Conservation (phyloP, 1,140 invertebrate genomes). For the Drosophila parvula region DNA sequence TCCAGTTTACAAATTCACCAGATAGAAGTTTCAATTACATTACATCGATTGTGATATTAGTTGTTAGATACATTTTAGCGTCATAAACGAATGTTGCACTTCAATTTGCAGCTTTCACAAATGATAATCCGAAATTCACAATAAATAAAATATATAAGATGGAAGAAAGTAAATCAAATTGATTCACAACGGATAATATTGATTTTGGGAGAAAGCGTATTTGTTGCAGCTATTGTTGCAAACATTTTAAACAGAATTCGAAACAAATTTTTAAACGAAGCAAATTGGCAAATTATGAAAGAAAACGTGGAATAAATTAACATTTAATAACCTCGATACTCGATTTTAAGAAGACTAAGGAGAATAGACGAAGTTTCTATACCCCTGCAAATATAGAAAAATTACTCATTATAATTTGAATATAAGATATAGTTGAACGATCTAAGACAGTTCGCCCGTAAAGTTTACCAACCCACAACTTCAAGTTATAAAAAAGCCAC, state of each 20-base stretch:
- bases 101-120: slow-evolving; percentile 46
- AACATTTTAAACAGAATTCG: not conserved
- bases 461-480: too few species aligned
- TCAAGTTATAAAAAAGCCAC: too few species aligned
- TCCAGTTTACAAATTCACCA: slow-evolving; percentile 39
- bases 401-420: too few species aligned
- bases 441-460: too few species aligned
- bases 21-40: slow-evolving; percentile 69
- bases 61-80: slow-evolving; percentile 80
- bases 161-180: slow-evolving; percentile 32
- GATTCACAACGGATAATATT: not conserved
- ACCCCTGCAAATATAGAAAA: too few species aligned
- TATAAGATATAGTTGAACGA: too few species aligned
- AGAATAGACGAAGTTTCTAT: too few species aligned
- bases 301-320: too few species aligned
- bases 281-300: not conserved
- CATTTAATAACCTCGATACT: too few species aligned
- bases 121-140: slow-evolving; percentile 60
- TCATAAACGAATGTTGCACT: slow-evolving; percentile 61
- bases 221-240: not conserved
- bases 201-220: not conserved
- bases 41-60: slow-evolving; percentile 83
- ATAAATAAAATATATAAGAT: slow-evolving; percentile 60
- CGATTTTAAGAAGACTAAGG: too few species aligned
- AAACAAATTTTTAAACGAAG: not conserved